Base-by-base conservation (phyloP, 1,140 invertebrate genomes). In the Hetaerina americana region DNA sequence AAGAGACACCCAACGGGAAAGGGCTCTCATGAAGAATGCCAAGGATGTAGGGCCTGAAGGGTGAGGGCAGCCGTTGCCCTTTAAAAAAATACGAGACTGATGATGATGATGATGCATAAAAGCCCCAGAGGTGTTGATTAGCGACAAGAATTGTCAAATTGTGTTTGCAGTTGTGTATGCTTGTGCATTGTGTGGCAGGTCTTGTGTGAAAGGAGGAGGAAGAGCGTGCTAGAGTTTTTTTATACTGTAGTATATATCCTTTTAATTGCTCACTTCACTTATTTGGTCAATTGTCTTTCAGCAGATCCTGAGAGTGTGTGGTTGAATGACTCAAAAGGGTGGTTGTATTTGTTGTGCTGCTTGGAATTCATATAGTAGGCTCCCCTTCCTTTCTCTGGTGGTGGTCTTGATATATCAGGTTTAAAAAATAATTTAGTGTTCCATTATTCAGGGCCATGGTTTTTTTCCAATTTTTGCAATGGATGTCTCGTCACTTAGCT, bases 1-100 rank as follows among this genome's bases (percentile, higher is more conserved):
- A 73, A 74, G 73, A 74, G 73, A 73, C 66, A 68, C 69, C 71
- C 28, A 57, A 27, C 27, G 72, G 68, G 26, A 66, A 73, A 73
- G 72, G 40, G 40, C 40, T 57, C 40, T 57, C 40, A 57, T 57
- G 40, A 73, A 67, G 66, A 28, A 66, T 71, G 31, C 72, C 69
- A 71, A 22, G 72, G 72, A 73, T 28, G 72, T 70, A 68, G 72
- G 67, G 72, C 66, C 71, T 69, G 68, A 70, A 72, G 24, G 68
- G 28, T 72, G 68, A 71, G 68, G 68, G 68, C 67, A 69, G 66
- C 24, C 68, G 66, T 66, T 27, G 67, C 27, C 67, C 67, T 27
- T 28, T 27, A 26, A 70, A 24, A 27, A 27, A 70, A 69, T 27
- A 70, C 31, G 31, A 29, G 69, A 70, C 28, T n/a, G 29, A 24